These are phyloP conservation scores for Pseudochromis fuscus DNA, from an alignment of 2,797 vertebrate species.

Conservation along the genomic window DNA sequence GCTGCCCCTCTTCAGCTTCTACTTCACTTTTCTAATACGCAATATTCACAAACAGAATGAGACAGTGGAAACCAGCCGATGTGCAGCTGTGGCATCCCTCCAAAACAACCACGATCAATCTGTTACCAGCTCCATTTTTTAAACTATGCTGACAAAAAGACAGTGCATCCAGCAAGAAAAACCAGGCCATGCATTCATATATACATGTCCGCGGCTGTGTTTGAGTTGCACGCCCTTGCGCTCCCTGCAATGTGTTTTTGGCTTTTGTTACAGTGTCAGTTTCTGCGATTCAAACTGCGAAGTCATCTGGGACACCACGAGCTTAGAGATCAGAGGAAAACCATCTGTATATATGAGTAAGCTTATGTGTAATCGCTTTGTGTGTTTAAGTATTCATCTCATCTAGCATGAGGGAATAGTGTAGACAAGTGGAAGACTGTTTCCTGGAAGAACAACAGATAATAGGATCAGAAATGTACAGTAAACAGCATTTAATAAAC, in stretches of 20 bases:
- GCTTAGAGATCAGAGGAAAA: conserved; percentile 72
- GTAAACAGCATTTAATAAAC: conserved; percentile 72
- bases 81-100: conserved; percentile 28
- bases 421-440: conserved; percentile 45
- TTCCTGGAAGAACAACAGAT: conserved; percentile 74
- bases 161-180: conserved; percentile 22
- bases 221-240: conserved; percentile 25
- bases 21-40: neutral
- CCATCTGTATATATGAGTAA: conserved; percentile 75
- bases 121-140: conserved; percentile 33
- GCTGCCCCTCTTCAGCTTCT: neutral
- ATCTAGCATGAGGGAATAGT: conserved; percentile 51
- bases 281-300: conserved; percentile 62
- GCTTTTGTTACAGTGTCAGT: conserved; percentile 51
- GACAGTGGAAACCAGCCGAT: conserved; percentile 5
- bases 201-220: conserved; percentile 13
- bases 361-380: conserved; percentile 71
- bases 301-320: conserved; percentile 58
- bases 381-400: conserved; percentile 71
- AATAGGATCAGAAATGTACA: conserved; percentile 60
- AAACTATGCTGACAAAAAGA: conserved; percentile 47
- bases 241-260: conserved; percentile 32
- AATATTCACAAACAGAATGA: conserved; percentile 7
- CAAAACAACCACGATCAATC: conserved; percentile 37
- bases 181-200: conserved; percentile 14